Conservation (phyloP, 2,888 invertebrate genomes). For the Saturnia japonica region DNA sequence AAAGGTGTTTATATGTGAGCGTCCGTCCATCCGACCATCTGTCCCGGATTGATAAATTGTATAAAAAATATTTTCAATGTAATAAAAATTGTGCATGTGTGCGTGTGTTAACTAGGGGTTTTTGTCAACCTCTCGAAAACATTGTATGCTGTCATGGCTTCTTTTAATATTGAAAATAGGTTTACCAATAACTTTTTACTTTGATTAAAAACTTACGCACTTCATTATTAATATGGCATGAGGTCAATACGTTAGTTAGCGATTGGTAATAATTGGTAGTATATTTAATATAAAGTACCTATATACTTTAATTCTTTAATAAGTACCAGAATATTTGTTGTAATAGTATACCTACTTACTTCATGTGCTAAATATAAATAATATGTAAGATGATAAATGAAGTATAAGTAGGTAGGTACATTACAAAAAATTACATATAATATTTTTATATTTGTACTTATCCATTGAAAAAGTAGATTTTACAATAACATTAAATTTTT, state of each 20-base stretch:
- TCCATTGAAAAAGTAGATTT: too few species aligned
- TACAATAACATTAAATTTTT: too few species aligned
- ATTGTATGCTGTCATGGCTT: slow-evolving; percentile 27
- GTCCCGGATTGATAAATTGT: slow-evolving; percentile 75
- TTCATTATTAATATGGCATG: neutral
- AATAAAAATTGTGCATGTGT: slow-evolving; percentile 39
- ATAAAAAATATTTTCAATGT: slow-evolving; percentile 70
- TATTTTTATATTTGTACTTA: too few species aligned
- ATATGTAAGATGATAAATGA: too few species aligned
- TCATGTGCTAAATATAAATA: too few species aligned
- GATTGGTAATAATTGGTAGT: neutral
- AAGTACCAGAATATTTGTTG: neutral
- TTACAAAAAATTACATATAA: too few species aligned
- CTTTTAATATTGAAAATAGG: slow-evolving; percentile 22
- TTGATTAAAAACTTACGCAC: neutral
- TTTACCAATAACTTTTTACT: neutral
- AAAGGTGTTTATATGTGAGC: slow-evolving; percentile 74
- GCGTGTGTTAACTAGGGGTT: slow-evolving; percentile 48
- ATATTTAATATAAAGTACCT: neutral
- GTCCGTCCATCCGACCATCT: slow-evolving; percentile 59
- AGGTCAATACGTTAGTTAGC: neutral
- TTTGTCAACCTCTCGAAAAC: slow-evolving; percentile 35
- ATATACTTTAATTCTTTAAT: neutral
- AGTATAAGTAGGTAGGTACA: too few species aligned
- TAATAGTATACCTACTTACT: too few species aligned